These are phyloP conservation scores for Hyposmocoma kahamanoa DNA, from an alignment of 1,140 invertebrate genomes.

Conservation along the genomic window DNA sequence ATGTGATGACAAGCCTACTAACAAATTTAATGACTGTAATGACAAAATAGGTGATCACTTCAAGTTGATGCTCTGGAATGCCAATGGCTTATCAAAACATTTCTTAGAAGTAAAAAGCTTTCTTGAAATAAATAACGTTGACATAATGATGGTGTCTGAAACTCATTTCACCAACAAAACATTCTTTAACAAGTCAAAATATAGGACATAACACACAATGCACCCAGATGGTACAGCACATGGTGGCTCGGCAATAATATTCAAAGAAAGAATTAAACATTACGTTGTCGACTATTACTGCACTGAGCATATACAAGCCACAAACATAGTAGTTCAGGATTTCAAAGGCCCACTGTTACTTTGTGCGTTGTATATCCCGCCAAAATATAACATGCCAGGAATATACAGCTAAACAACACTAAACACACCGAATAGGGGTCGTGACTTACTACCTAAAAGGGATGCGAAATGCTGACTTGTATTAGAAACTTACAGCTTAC, in stretches of 20 bases:
- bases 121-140: slow-evolving; percentile 7
- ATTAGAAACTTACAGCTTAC: not conserved
- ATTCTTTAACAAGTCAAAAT: slow-evolving; percentile 8
- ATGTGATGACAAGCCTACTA: slow-evolving; percentile 8
- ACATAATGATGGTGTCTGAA: slow-evolving; percentile 15
- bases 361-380: not conserved
- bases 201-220: slow-evolving; percentile 13
- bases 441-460: slow-evolving; percentile 9
- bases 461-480: slow-evolving; percentile 7
- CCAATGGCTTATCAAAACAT: slow-evolving; percentile 15
- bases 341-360: not conserved
- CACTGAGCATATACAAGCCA: not conserved
- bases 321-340: not conserved
- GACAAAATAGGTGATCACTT: slow-evolving; percentile 6
- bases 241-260: not conserved
- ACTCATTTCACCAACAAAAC: slow-evolving; percentile 18
- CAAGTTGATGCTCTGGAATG: slow-evolving; percentile 16
- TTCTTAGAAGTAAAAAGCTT: slow-evolving; percentile 10
- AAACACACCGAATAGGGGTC: slow-evolving; percentile 19
- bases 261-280: not conserved
- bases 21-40: not conserved
- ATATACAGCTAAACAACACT: slow-evolving; percentile 10
- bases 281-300: not conserved
- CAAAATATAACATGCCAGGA: not conserved
- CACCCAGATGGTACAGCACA: slow-evolving; percentile 7